A percentile compares a stretch with the other conserved stretches of the same genome.
Conservation (phyloP, 2,888 invertebrate species). For the Chironomus tentans region DNA sequence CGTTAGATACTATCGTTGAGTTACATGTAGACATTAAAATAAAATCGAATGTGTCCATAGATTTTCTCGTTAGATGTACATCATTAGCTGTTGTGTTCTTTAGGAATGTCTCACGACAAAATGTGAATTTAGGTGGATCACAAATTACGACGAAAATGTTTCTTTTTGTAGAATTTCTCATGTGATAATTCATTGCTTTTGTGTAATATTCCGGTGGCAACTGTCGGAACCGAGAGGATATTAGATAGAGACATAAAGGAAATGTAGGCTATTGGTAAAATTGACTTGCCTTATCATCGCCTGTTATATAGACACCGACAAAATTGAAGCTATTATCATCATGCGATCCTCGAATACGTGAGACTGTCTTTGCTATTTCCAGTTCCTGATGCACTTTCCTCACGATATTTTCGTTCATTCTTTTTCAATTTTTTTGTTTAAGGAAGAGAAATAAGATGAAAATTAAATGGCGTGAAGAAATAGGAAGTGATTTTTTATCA, state of each 20-base stretch:
- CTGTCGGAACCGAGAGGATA: background rate
- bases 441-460: too few species aligned
- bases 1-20: slow-evolving; percentile 22
- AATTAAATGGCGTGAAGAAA: too few species aligned
- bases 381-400: background rate
- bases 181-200: slow-evolving; percentile 10
- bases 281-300: slow-evolving; percentile 6
- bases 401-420: background rate
- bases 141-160: slow-evolving; percentile 15
- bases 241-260: background rate
- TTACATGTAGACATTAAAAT: slow-evolving; percentile 21
- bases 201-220: slow-evolving; percentile 6
- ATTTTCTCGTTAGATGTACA: background rate
- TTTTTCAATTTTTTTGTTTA: too few species aligned
- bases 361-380: background rate
- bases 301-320: slow-evolving; percentile 9
- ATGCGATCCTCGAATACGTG: background rate
- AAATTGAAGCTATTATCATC: slow-evolving; percentile 1
- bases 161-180: background rate
- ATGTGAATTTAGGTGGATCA: background rate
- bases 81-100: background rate
- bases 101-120: background rate
- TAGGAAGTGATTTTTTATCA: too few species aligned
- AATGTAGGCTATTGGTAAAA: background rate
- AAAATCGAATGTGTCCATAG: slow-evolving; percentile 8